Base-by-base conservation (phyloP, 2,888 invertebrate species). In the Cheilosia grossa region DNA sequence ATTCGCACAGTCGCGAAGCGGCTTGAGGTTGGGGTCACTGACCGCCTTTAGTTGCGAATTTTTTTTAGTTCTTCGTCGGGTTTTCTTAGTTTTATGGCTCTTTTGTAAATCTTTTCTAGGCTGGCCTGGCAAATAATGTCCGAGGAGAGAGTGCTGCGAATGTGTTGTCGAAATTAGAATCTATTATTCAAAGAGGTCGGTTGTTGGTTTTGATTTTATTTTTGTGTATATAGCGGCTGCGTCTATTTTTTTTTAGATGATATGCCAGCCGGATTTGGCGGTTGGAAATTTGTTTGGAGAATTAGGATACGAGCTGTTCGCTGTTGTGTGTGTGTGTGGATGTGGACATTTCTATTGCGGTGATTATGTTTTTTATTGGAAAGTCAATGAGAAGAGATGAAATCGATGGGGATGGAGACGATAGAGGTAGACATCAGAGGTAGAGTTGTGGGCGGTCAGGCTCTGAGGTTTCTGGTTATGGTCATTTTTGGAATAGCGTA, bases 161-260 rank as follows among this genome's bases (percentile, higher is more conserved):
- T 64, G 33, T 13, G 58, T 51, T 64, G 64, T 30, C 58, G 44
- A 54, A 59, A 66, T 54, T 67, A 56, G 69, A 75, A 74, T 74
- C 67, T 42, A 47, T 75, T 75, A 75, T 61, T 53, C 75, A 75
- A 81, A 75, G 81, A 81, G 75, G 75, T 81, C 75, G 75, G 40
- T 67, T 49, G 54, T 59, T 51, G 21, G 27, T 63, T 24, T 75
- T 49, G 47, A 6, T 44, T 42, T 7, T 42, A 24, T 64, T 40
- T 58, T 79, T 56, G 40, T 19, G 7, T 17, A 19, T 44, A 44
- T 44, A 5, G 44, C 7, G 44, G 44, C 30, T 10, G 17, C n/a
- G 4, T 27, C 30, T 58, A 51, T 13, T 56, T n/a, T 30, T 24
- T 33, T 59, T 54, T 61, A 19, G n/a, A 75, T 59, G 19, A 49